Conservation (phyloP, 2,113 vertebrate species). For the Pterocles burchelli region DNA sequence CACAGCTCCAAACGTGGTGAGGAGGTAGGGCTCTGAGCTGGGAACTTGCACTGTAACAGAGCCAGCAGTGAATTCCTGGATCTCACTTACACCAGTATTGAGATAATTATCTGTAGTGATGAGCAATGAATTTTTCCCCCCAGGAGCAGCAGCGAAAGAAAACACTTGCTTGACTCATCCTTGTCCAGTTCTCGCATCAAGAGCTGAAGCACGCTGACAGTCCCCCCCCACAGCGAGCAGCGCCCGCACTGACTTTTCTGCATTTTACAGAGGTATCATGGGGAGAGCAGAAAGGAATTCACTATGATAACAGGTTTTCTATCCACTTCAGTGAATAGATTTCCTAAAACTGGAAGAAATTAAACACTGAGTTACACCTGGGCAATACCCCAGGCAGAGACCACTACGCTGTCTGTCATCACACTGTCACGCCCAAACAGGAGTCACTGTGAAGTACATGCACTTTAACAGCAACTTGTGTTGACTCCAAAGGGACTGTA, state of each 20-base stretch:
- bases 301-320: not conserved
- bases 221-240: not conserved
- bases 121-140: not conserved
- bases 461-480: not conserved
- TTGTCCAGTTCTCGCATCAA: not conserved
- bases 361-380: not conserved
- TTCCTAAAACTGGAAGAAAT: not conserved
- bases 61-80: not conserved
- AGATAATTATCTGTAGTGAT: not conserved
- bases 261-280: not conserved
- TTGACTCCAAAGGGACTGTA: not conserved
- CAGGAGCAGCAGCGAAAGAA: not conserved
- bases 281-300: not conserved
- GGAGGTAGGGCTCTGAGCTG: not conserved
- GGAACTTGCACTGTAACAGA: not conserved
- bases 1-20: not conserved
- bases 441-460: not conserved
- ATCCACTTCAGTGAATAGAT: not conserved
- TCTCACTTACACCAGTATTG: not conserved
- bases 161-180: conserved; percentile 42
- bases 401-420: not conserved
- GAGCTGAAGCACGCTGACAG: not conserved
- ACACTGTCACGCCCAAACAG: fast-evolving
- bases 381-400: not conserved
- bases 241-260: fast-evolving